phyloP scores from a whole-genome alignment of 2,888 invertebrate genomes.

The Pemphredon lugubris region DNA sequence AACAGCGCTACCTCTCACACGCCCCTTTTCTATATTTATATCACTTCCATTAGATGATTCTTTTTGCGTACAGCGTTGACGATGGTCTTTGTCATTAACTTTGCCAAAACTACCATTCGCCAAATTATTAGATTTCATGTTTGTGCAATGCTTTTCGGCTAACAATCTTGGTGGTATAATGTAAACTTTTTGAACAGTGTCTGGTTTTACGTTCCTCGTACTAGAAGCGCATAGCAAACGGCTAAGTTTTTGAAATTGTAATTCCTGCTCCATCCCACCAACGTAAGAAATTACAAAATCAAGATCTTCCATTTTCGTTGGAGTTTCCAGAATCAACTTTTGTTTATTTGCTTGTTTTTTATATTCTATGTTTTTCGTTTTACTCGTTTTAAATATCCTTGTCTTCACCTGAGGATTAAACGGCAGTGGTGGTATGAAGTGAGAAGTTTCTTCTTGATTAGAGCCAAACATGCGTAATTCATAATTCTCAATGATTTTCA shows the following conservation, averaged over 20 bases:
- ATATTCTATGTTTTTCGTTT: too few relatives aligned
- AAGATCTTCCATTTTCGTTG: too few relatives aligned
- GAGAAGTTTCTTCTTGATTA: conserved; percentile 18
- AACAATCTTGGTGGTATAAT: neutral
- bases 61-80: neutral
- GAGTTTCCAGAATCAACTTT: too few relatives aligned
- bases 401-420: conserved; percentile 46
- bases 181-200: neutral
- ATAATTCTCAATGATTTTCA: conserved; percentile 48
- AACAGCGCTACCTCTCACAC: neutral
- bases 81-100: neutral
- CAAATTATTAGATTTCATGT: neutral
- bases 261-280: conserved; percentile 37
- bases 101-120: neutral
- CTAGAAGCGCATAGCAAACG: neutral
- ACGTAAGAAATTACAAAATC: conserved; percentile 44
- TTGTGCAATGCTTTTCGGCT: neutral
- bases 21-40: neutral
- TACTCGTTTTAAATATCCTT: too few relatives aligned
- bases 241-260: conserved; percentile 49
- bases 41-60: neutral
- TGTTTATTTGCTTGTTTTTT: too few relatives aligned
- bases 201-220: neutral
- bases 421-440: conserved; percentile 70
- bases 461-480: conserved; percentile 67